Percentiles rank a stretch among this genome's conserved stretches.
These are phyloP conservation scores for Hipparchia semele DNA, from an alignment of 2,888 invertebrate genomes.

Conservation along the genomic window DNA sequence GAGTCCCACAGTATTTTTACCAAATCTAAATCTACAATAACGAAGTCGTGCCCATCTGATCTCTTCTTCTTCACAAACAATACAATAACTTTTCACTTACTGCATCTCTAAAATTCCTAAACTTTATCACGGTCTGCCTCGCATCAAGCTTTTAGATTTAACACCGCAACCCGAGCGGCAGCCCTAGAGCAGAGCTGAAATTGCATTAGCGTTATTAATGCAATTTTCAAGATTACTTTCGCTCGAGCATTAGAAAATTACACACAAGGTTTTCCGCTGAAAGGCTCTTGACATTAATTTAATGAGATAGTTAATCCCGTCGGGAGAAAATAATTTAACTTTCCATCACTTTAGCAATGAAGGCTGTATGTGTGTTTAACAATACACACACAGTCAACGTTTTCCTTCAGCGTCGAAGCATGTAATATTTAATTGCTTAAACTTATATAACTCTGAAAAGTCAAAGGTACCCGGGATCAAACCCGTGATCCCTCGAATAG, in stretches of 20 bases:
- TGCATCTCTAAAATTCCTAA: no score
- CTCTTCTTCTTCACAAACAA: no score
- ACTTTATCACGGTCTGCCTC: not conserved
- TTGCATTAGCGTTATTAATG: slow-evolving; percentile 38
- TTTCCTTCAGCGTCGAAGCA: not conserved
- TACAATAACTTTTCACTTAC: no score
- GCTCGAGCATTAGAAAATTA: slow-evolving; percentile 23
- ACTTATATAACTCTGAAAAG: no score
- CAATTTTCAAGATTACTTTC: slow-evolving; percentile 34
- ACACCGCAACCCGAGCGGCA: not conserved
- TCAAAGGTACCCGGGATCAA: no score
- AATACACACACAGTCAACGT: not conserved
- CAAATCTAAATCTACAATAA: no score
- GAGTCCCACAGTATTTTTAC: no score
- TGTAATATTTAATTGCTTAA: no score
- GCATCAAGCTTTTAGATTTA: not conserved
- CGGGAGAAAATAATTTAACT: slow-evolving; percentile 10
- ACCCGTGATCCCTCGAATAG: no score
- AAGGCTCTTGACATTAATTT: slow-evolving; percentile 12
- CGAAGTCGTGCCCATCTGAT: no score
- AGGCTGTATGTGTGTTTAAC: not conserved
- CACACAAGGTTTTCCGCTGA: slow-evolving; percentile 15
- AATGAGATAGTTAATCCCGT: slow-evolving; percentile 11
- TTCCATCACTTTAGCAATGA: not conserved
- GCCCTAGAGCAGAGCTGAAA: slow-evolving; percentile 20